These are phyloP conservation scores for Diadumene lineata DNA, from an alignment of 92 coral and sea anemone genomes.

Conservation along the genomic window DNA sequence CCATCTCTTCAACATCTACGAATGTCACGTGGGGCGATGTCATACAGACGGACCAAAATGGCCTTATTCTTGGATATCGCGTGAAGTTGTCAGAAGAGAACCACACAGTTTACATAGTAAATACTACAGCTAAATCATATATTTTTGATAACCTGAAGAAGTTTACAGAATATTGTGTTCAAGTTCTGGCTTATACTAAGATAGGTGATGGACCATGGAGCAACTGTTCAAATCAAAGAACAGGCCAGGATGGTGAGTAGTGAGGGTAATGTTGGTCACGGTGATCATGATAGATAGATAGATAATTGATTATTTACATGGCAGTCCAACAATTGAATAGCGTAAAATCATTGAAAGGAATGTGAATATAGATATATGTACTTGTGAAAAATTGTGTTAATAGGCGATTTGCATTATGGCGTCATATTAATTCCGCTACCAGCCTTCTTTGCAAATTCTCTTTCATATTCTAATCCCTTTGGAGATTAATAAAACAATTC, in stretches of 20 bases:
- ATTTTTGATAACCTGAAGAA: slow-evolving; percentile 17
- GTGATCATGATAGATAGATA: background rate
- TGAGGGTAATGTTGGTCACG: too few species aligned
- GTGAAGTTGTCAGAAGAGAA: slow-evolving; percentile 1
- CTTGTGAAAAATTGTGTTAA: too few species aligned
- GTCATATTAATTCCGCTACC: too few species aligned
- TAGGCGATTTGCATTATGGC: too few species aligned
- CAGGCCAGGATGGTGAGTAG: slow-evolving; percentile 37
- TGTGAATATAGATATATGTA: too few species aligned
- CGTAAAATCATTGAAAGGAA: too few species aligned
- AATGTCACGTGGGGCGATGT: slow-evolving; percentile 40
- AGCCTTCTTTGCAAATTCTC: too few species aligned
- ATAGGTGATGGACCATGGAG: slow-evolving; percentile 42
- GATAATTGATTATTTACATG: too few species aligned
- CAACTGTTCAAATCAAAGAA: slow-evolving; percentile 16
- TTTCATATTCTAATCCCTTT: too few species aligned
- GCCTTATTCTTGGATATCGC: slow-evolving; percentile 41
- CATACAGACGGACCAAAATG: slow-evolving; percentile 15
- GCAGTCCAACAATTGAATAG: too few species aligned
- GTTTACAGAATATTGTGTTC: slow-evolving; percentile 42
- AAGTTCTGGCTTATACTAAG: slow-evolving; percentile 40
- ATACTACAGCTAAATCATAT: background rate
- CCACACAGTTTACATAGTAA: background rate
- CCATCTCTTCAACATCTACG: slow-evolving; percentile 12
- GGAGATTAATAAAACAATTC: too few species aligned